Percentiles rank a stretch among this genome's conserved stretches.
Conservation (phyloP, 1,140 invertebrate genomes). For the Drosophila arizonae region DNA sequence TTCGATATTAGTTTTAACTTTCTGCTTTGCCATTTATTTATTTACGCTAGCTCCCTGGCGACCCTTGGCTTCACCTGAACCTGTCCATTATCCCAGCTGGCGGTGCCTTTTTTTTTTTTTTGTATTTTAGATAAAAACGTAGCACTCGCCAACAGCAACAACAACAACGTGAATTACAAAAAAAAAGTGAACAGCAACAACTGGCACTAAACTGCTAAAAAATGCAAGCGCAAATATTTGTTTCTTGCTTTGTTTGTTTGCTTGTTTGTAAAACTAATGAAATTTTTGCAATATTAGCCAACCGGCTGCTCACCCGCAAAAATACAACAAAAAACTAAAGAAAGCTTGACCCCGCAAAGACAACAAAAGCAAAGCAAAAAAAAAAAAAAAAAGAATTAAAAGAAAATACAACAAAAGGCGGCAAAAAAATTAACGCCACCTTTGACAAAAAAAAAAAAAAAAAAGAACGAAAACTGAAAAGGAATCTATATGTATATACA, state of each 20-base stretch:
- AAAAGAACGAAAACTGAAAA: background rate
- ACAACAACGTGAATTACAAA: conserved; percentile 30
- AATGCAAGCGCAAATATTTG: conserved; percentile 78
- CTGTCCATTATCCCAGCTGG: conserved; percentile 66
- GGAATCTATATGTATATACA: background rate
- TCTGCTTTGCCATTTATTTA: conserved; percentile 51
- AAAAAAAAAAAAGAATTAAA: conserved; percentile 68
- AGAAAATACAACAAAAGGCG: conserved; percentile 53
- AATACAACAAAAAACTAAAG: conserved; percentile 57
- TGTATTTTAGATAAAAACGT: conserved; percentile 64
- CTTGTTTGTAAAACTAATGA: conserved; percentile 80
- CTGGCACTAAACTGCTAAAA: conserved; percentile 72
- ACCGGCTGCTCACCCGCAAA: conserved; percentile 62
- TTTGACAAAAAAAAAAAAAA: conserved; percentile 31
- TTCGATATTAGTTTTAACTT: conserved; percentile 12
- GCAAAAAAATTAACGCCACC: conserved; percentile 69
- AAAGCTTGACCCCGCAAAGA: conserved; percentile 57
- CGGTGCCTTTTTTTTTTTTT: conserved; percentile 27
- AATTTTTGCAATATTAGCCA: conserved; percentile 78
- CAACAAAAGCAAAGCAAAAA: conserved; percentile 26
- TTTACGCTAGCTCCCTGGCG: conserved; percentile 62
- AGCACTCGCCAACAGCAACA: conserved; percentile 29
- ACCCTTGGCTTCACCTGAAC: conserved; percentile 57
- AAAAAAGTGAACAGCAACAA: conserved; percentile 34
- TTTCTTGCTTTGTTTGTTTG: conserved; percentile 77